Conservation (phyloP, 2,113 vertebrate species). For the Seriola dumerili region DNA sequence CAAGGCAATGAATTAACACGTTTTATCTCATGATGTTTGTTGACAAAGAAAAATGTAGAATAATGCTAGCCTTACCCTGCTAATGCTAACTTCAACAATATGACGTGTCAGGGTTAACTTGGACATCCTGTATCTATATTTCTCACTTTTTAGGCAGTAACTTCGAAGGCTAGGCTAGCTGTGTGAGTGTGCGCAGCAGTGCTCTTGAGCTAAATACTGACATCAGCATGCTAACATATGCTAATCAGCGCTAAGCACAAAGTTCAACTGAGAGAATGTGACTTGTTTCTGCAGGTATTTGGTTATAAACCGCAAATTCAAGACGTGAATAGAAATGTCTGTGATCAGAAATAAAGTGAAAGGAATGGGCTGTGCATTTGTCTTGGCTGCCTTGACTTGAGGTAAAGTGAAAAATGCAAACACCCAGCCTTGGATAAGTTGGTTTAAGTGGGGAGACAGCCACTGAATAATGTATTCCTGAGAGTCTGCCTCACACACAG, state of each 20-base stretch:
- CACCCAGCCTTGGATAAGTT: slow-evolving; percentile 1
- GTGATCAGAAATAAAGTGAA: background rate
- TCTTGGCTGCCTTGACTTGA: background rate
- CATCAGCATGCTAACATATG: background rate
- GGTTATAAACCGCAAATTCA: background rate
- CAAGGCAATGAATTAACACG: background rate
- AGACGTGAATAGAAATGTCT: background rate
- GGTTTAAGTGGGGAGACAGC: slow-evolving; percentile 37
- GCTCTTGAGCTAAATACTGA: too few species aligned
- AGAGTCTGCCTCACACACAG: slow-evolving; percentile 11
- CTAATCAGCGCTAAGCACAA: background rate
- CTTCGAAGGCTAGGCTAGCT: too few species aligned
- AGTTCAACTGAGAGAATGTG: background rate
- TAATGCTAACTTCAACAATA: background rate
- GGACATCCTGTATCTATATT: too few species aligned
- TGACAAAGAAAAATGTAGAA: too few species aligned
- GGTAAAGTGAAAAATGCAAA: slow-evolving; percentile 18
- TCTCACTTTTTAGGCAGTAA: too few species aligned
- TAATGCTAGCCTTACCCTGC: background rate
- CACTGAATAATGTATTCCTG: slow-evolving; percentile 54
- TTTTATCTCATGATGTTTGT: background rate
- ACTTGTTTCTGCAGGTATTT: background rate
- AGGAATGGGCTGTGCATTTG: background rate
- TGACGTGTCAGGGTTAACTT: background rate
- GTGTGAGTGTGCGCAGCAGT: too few species aligned